Evolutionary conservation across 1,140 invertebrate genomes (phyloP), one percentile per base, ranked within the genome.

Genomic region (Trissolcus basalis): DNA sequence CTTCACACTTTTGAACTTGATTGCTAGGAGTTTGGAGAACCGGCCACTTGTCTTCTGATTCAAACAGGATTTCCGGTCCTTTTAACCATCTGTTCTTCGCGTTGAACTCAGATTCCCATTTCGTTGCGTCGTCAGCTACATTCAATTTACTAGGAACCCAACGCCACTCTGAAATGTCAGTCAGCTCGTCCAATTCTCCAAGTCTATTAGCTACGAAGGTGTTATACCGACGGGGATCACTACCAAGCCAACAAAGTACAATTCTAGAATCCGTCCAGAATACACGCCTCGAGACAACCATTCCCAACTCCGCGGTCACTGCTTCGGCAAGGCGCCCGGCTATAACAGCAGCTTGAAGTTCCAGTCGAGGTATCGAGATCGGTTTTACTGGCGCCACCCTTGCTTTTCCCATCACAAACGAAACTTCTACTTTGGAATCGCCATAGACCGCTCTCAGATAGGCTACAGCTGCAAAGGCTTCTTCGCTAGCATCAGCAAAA

Each of bases 171-270:
- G n/a, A 1, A 2, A 19, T 15, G 9, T 69, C 13, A 0, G 80
- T 79, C 0, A 64, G 11, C 10, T 69, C 60, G 0, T 82, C 77
- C 7, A 89, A 88, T 61, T 86, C 81, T 0, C 73, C 73, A 1
- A 89, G 55, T 4, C 87, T 54, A 54, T 88, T 82, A 0, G 83
- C 81, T 0, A 88, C 84, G 69, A 85, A 89, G 0, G 76, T 60
- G 67, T 86, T 85, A 67, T 83, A 86, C 0, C 63, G 64, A 4
- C 78, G 11, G 0, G 77, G 32, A 10, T 72, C 36, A 4, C 54
- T 12, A 0, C 5, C 7, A 2, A 70, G 49, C 58, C 67, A 61
- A 0, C 19, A 0, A 14, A 70, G 14, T 51, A 33, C 56, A 16
- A 12, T 87, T 61, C 81, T 82, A 78, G 13, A 51, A 27, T 32